Evolutionary conservation across 2,113 vertebrate species (phyloP), one percentile per base, ranked within the genome.

Genomic region (Aramus guarauna): DNA sequence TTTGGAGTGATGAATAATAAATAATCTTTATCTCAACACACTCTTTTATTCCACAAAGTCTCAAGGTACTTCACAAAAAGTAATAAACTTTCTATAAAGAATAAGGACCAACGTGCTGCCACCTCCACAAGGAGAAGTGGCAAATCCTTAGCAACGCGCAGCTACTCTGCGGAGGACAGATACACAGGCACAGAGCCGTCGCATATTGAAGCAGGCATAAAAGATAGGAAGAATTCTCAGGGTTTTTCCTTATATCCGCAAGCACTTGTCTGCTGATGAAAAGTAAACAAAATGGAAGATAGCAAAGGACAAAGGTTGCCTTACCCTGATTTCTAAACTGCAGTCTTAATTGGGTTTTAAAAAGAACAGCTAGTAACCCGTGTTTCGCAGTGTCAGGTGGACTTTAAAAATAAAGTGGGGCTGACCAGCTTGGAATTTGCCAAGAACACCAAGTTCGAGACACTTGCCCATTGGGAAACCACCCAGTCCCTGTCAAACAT

Each of bases 1-100:
- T 96, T 94, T 76, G 71, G 48, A 96, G 41, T 36, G 71, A 92
- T 95, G 97, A 97, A 95, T 96, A 95, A 95, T 95, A 94, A 96
- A 90, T 84, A 91, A 69, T 72, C 84, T 90, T 94, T 96, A 94
- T 91, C 81, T 96, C 86, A 85, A 79, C 26, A 45, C 37, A 43
- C 14, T 58, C 55, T 72, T 92, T 79, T 48, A 85, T 41, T 82
- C 50, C 47, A 37, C 29, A 72, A 64, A 91, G 23, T 91, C 92
- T 94, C 16, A 34, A 94, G 71, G 69, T 74, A 85, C 66, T 92
- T 92, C 71, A 95, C 30, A 85, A 47, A 75, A 95, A 87, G 58
- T 69, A 96, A 94, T 85, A 73, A 89, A 91, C 74, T 85, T 95
- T 37, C 56, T 82, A 12, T 50, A 89, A 79, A 85, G 85, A 90